Evolutionary conservation across 2,797 vertebrate genomes (phyloP), one percentile per base, ranked within the genome.

Genomic region (Morelia viridis): DNA sequence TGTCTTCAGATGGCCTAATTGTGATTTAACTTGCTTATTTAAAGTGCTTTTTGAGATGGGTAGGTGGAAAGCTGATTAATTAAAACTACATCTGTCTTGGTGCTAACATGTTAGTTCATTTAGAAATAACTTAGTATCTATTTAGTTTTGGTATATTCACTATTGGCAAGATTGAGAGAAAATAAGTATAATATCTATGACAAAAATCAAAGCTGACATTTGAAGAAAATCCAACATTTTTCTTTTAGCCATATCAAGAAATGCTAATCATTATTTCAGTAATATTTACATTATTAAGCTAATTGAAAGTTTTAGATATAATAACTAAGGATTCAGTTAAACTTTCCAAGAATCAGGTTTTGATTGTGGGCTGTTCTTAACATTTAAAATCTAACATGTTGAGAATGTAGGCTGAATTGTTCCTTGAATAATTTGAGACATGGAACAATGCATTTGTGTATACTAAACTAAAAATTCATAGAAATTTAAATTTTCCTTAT

Each of bases 11-110:
- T 93, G 95, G 26, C 86, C 2, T 96, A 83, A 96, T 93, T 96
- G 88, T 91, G 95, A 96, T 96, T 95, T 95, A 93, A 92, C 93
- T 94, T 93, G 57, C 64, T 94, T 95, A 13, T 94, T 94, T 83
- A 68, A 88, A 68, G 5, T 89, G 12, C 6, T 93, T 94, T 94
- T 2, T 35, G 62, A 94, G 53, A 53, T 93, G 92, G 84, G 80
- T 84, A 89, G 93, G 89, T 90, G 68, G 85, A 84, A 95, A 97
- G 76, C 85, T 96, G 91, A 95, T 96, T 94, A 95, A 94, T 94
- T 95, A 85, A 68, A 95, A 94, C 86, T 84, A 88, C 76, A 96
- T 91, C 90, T 96, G 89, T 92, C 84, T 94, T 11, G 50, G 2
- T 90, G 2, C 88, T 85, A 95, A 64, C 13, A 58, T 56, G 9